Evolutionary conservation across 2,113 vertebrate species (phyloP), one percentile per base, ranked within the genome.

Genomic region (Holacanthus passer): DNA sequence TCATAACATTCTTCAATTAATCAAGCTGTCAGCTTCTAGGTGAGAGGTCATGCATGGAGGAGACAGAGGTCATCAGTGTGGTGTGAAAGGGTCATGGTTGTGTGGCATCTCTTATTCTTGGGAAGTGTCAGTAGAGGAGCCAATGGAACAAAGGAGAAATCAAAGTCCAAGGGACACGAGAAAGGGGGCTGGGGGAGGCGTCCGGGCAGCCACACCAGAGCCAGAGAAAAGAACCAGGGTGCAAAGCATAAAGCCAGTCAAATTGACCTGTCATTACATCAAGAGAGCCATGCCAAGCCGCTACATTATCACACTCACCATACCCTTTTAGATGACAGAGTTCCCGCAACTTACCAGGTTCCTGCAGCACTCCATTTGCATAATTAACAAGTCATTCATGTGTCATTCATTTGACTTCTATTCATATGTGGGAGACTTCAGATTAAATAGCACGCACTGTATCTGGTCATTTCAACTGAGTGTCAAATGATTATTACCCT

Each of bases 1-100:
- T 99, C 98, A 99, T 99, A 99, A 98, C 97, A 95, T 96, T 86
- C 95, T 96, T 97, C 98, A 98, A 99, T 99, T 98, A 99, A 99
- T 99, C 98, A 99, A 98, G 96, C 97, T 99, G 98, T 99, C 98
- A 98, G 95, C 93, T 87, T 91, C 91, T 82, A 91, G 96, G 96
- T 97, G 97, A 98, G 93, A 95, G 97, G 97, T 97, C 92, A 91
- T 93, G 93, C 95, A 95, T 95, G 94, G 89, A 96, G 75, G 96
- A 97, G 97, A 97, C 96, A 97, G 94, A 97, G 98, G 97, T 99
- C 97, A 96, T 94, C 93, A 85, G 94, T 93, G 90, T 95, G 95
- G 96, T 96, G 97, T 94, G 94, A 97, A 97, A 95, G 96, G 97
- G 97, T 96, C 97, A 95, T 94, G 92, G 94, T 92, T 96, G 95